These are phyloP conservation scores for Apamea sordens DNA, from an alignment of 2,888 invertebrate species.

Conservation along the genomic window DNA sequence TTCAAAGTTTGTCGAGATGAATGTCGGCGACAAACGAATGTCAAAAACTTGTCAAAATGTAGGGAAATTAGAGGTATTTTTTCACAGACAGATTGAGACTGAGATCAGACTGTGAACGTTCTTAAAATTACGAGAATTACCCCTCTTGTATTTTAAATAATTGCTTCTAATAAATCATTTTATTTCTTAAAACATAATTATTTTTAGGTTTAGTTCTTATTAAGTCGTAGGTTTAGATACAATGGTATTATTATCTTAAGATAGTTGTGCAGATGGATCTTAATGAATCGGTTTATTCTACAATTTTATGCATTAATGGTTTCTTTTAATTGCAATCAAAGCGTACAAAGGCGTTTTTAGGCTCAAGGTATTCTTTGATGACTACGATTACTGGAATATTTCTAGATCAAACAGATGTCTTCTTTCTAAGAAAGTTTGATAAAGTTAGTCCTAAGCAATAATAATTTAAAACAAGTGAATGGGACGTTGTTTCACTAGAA, in stretches of 20 bases:
- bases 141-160: no score
- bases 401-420: not conserved
- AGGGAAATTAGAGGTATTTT: no score
- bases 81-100: no score
- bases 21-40: no score
- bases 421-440: not conserved
- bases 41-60: no score
- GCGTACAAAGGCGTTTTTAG: not conserved
- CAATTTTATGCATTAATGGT: not conserved
- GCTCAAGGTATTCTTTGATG: slow-evolving; percentile 15
- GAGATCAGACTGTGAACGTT: no score
- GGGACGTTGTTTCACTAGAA: no score
- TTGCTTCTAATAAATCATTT: not conserved
- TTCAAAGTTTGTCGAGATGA: no score
- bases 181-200: not conserved
- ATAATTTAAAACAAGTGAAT: not conserved
- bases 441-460: not conserved
- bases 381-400: slow-evolving; percentile 1
- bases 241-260: not conserved
- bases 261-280: slow-evolving; percentile 10
- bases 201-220: not conserved
- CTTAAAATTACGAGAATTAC: no score
- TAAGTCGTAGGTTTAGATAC: not conserved
- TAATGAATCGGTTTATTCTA: slow-evolving; percentile 10
- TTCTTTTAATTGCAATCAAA: slow-evolving; percentile 32